These are phyloP conservation scores for Venusia cambrica DNA, from an alignment of 2,888 invertebrate species.

Conservation along the genomic window DNA sequence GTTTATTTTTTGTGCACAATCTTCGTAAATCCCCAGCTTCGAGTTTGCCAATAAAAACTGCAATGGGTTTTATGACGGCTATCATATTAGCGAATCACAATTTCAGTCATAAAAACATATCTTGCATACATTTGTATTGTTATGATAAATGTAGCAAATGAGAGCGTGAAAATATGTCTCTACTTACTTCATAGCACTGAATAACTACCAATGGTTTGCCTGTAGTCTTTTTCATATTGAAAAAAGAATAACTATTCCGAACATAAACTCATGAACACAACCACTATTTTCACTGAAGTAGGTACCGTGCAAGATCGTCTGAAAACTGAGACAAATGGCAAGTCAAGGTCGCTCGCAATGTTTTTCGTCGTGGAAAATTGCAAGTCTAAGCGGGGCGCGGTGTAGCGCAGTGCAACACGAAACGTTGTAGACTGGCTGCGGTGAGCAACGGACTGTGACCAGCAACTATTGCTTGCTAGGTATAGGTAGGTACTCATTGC, in stretches of 20 bases:
- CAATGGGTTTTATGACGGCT: conserved; percentile 10
- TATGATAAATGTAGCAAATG: too few species aligned
- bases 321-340: conserved; percentile 45
- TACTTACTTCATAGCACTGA: conserved; percentile 83
- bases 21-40: conserved; percentile 1
- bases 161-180: too few species aligned
- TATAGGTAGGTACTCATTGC: conserved; percentile 37
- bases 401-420: too few species aligned
- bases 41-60: conserved; percentile 10
- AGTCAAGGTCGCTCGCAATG: conserved; percentile 65
- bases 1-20: conserved; percentile 7
- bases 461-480: conserved; percentile 15
- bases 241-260: conserved; percentile 12
- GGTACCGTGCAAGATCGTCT: conserved; percentile 29
- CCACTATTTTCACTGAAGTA: conserved; percentile 26
- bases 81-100: conserved; percentile 6
- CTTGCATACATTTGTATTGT: too few species aligned
- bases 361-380: conserved; percentile 61
- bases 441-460: conserved; percentile 15
- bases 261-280: conserved; percentile 13
- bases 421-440: too few species aligned
- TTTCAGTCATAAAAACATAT: conserved; percentile 3
- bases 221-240: conserved; percentile 59
- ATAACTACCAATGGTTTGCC: conserved; percentile 78
- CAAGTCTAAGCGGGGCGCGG: too few species aligned